Evolutionary conservation across 2,797 vertebrate genomes (phyloP).

Genomic region (Etheostoma perlongum): DNA sequence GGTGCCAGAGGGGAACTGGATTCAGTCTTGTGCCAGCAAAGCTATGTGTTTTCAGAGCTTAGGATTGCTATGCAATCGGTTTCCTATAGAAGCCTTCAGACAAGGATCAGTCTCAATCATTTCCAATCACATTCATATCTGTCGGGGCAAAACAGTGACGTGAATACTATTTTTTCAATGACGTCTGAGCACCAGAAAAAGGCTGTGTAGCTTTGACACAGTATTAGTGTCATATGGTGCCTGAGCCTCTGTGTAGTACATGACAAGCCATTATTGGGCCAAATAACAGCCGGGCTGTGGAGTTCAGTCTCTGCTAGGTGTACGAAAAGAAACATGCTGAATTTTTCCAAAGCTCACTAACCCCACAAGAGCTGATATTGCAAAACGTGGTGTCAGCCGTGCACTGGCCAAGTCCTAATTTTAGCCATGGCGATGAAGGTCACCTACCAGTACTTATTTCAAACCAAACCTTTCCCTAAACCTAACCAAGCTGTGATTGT

Average conservation of each 20-base stretch:
- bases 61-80: background rate
- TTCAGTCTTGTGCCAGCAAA: slow-evolving; percentile 5
- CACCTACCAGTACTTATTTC: background rate
- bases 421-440: background rate
- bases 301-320: slow-evolving; percentile 18
- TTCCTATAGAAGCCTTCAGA: slow-evolving; percentile 7
- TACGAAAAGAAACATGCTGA: background rate
- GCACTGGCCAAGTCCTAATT: background rate
- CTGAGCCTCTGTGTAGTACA: slow-evolving; percentile 35
- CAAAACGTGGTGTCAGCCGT: background rate
- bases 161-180: slow-evolving; percentile 56
- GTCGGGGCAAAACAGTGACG: background rate
- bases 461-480: background rate
- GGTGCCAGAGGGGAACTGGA: background rate
- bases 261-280: slow-evolving; percentile 37
- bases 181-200: slow-evolving; percentile 29
- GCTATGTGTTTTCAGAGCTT: slow-evolving; percentile 11
- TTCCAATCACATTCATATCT: slow-evolving; percentile 10
- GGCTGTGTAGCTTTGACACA: slow-evolving; percentile 12
- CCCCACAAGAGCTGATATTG: background rate
- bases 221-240: slow-evolving; percentile 36
- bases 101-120: slow-evolving; percentile 3
- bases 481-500: background rate
- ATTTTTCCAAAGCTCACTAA: background rate
- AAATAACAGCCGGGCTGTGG: slow-evolving; percentile 32